Evolutionary conservation across 37 sponge, comb jelly and placozoan genomes (phyloP).

Genomic region (Cladorhizidae sp.): DNA sequence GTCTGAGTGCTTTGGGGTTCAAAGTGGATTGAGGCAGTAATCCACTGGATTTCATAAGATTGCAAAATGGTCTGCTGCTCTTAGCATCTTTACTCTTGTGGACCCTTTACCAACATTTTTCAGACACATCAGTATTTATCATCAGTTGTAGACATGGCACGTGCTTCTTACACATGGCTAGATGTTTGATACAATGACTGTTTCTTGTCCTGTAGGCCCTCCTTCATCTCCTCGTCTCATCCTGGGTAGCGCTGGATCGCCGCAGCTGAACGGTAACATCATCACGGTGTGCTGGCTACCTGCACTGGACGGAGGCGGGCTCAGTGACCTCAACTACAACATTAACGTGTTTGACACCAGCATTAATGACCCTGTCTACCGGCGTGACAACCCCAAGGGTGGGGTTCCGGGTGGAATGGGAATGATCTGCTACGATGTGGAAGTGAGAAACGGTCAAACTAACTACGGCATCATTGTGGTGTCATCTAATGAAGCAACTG

Average conservation of each 20-base stretch:
- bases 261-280: background rate
- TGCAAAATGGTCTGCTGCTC: too few relatives aligned
- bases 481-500: background rate
- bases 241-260: background rate
- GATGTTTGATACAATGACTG: too few relatives aligned
- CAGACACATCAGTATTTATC: too few relatives aligned
- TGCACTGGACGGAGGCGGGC: background rate
- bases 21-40: too few relatives aligned
- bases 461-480: background rate
- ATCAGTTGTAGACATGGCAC: too few relatives aligned
- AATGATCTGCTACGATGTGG: background rate
- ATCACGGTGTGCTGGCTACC: background rate
- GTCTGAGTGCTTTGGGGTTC: too few relatives aligned
- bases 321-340: background rate
- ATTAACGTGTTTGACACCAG: background rate
- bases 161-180: too few relatives aligned
- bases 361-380: background rate
- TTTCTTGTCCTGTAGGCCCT: background rate
- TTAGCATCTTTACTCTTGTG: too few relatives aligned
- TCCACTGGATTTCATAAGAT: too few relatives aligned
- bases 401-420: background rate
- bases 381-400: background rate
- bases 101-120: too few relatives aligned
- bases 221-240: conserved; percentile 1
- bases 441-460: background rate